Conservation (phyloP, 1,140 invertebrate genomes). For the Rhagoletis zephyria region DNA sequence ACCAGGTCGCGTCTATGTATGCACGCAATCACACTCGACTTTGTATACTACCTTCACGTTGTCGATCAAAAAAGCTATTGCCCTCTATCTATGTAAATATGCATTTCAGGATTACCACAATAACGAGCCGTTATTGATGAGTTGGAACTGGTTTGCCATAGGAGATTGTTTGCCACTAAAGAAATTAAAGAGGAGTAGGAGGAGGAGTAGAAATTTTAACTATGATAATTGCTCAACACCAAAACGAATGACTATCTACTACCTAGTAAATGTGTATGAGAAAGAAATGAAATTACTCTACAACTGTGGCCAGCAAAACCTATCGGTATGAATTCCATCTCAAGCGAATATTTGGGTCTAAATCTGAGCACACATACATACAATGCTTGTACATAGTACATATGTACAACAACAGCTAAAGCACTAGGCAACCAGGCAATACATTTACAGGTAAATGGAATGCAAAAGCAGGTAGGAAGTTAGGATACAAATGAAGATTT, state of each 20-base stretch:
- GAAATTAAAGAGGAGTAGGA: neutral
- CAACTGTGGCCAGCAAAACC: neutral
- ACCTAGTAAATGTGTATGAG: neutral
- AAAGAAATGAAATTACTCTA: neutral
- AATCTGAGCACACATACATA: neutral
- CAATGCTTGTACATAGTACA: neutral
- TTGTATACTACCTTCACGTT: no score
- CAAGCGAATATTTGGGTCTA: neutral
- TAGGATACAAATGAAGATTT: constrained; percentile 28
- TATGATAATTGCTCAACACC: constrained; percentile 25
- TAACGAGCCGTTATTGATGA: constrained; percentile 25
- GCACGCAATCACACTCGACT: no score
- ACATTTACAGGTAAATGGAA: neutral
- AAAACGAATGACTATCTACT: neutral
- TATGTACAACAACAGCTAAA: neutral
- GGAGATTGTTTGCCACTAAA: constrained; percentile 7
- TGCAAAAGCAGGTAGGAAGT: neutral
- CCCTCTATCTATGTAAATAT: constrained; percentile 18
- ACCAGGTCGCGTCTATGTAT: no score
- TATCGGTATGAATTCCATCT: neutral
- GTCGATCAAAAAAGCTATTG: neutral
- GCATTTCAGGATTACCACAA: constrained; percentile 37
- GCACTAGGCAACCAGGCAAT: neutral
- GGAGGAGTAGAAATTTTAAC: neutral
- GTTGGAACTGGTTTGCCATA: constrained; percentile 19